Evolutionary conservation across 2,797 vertebrate genomes (phyloP).

Genomic region (Sebastes paucispinis): DNA sequence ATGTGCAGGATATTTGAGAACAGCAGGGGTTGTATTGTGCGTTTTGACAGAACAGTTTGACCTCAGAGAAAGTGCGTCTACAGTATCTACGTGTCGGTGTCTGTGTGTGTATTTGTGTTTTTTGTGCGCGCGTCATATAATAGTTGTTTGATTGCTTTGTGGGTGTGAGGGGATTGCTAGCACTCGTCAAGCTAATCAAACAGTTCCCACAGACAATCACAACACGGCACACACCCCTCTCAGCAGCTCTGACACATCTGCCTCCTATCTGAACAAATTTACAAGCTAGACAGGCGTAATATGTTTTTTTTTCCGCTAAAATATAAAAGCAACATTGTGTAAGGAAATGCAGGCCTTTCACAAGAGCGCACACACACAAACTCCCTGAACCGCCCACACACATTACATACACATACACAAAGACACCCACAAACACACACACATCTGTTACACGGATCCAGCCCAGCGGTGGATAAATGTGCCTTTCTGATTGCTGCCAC

Average conservation of each 20-base stretch:
- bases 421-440: conserved; percentile 25
- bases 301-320: conserved; percentile 10
- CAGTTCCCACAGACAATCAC: conserved; percentile 70
- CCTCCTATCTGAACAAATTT: conserved; percentile 66
- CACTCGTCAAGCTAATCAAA: conserved; percentile 75
- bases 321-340: conserved; percentile 61
- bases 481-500: conserved; percentile 74
- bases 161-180: conserved; percentile 66
- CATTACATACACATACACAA: conserved; percentile 19
- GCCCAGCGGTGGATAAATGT: conserved; percentile 78
- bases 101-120: conserved; percentile 13
- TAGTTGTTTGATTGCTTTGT: conserved; percentile 72
- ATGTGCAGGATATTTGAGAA: neutral
- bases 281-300: conserved; percentile 53
- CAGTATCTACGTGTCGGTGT: conserved; percentile 5
- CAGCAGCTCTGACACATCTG: conserved; percentile 65
- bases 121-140: conserved; percentile 41
- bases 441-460: conserved; percentile 68
- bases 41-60: conserved; percentile 40
- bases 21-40: conserved; percentile 20
- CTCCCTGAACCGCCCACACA: conserved; percentile 45
- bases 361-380: conserved; percentile 38
- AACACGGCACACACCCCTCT: conserved; percentile 67
- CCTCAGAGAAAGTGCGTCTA: conserved; percentile 27
- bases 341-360: conserved; percentile 54